phyloP scores from a whole-genome alignment of 2,113 vertebrate species.

The Thamnophis sirtalis region DNA sequence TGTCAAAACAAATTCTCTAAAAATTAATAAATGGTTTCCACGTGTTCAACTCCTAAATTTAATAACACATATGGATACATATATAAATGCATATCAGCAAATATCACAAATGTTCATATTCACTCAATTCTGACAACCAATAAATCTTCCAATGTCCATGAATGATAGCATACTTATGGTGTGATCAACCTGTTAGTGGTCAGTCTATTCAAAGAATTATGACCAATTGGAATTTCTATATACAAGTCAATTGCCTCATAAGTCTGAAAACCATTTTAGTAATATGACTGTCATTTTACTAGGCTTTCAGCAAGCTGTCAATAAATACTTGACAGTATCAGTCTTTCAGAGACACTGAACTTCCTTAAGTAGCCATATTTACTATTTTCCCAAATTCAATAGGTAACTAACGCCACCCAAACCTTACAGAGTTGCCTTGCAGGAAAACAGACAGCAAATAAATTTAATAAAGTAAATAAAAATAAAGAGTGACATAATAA shows the following conservation, averaged over 20 bases:
- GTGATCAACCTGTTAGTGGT: slow-evolving; percentile 24
- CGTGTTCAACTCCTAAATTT: slow-evolving; percentile 23
- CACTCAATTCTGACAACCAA: background rate
- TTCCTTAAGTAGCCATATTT: slow-evolving; percentile 34
- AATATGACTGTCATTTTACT: background rate
- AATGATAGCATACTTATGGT: background rate
- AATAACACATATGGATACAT: slow-evolving; percentile 6
- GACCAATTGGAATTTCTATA: slow-evolving; percentile 33
- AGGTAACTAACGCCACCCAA: background rate
- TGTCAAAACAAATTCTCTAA: background rate
- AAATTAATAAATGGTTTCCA: slow-evolving; percentile 32
- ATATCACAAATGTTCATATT: slow-evolving; percentile 8
- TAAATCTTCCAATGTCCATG: slow-evolving; percentile 9
- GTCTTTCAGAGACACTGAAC: background rate
- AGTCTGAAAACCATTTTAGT: slow-evolving; percentile 20
- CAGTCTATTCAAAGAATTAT: slow-evolving; percentile 29
- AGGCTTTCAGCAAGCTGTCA: background rate
- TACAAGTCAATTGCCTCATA: slow-evolving; percentile 3
- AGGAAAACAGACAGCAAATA: background rate
- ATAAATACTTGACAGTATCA: background rate
- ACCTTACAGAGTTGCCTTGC: background rate
- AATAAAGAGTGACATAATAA: background rate
- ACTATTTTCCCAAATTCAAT: slow-evolving; percentile 39
- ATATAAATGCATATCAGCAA: background rate
- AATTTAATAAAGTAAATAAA: background rate